Conservation (phyloP, 2,113 vertebrate genomes). For the Dipodomys merriami region DNA sequence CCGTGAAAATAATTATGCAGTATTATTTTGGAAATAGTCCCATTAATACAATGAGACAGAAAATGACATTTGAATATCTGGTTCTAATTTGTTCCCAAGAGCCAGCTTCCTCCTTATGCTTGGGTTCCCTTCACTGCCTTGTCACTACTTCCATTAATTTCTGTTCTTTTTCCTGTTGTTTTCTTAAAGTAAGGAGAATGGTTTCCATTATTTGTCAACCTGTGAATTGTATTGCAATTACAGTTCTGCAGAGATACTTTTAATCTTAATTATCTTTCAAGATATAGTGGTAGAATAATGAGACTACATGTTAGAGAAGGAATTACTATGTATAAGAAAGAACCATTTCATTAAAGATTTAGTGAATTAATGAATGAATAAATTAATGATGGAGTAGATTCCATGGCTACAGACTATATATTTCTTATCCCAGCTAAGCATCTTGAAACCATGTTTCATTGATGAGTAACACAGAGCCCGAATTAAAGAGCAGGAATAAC, state of each 20-base stretch:
- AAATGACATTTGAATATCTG: conserved; percentile 12
- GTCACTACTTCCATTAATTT: background rate
- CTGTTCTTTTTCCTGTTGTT: background rate
- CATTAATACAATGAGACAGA: background rate
- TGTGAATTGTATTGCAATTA: background rate
- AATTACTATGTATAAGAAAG: conserved; percentile 12
- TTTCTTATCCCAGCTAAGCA: background rate
- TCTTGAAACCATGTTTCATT: conserved; percentile 45
- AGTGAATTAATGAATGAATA: conserved; percentile 26
- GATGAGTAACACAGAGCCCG: conserved; percentile 35
- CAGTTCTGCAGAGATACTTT: conserved; percentile 11
- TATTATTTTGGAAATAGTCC: background rate
- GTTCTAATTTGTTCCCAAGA: conserved; percentile 20
- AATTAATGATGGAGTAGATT: background rate
- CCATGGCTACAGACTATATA: background rate
- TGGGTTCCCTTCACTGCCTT: background rate
- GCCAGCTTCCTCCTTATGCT: background rate
- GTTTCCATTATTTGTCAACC: conserved; percentile 15
- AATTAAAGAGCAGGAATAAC: conserved; percentile 20
- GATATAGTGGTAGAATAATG: conserved; percentile 10
- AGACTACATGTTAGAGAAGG: background rate
- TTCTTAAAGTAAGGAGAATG: background rate
- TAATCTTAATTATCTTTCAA: conserved; percentile 47
- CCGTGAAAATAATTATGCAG: background rate
- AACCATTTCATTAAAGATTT: conserved; percentile 36